Evolutionary conservation across 2,113 vertebrate genomes (phyloP), one percentile per base, ranked within the genome.

Genomic region (Silurus meridionalis): DNA sequence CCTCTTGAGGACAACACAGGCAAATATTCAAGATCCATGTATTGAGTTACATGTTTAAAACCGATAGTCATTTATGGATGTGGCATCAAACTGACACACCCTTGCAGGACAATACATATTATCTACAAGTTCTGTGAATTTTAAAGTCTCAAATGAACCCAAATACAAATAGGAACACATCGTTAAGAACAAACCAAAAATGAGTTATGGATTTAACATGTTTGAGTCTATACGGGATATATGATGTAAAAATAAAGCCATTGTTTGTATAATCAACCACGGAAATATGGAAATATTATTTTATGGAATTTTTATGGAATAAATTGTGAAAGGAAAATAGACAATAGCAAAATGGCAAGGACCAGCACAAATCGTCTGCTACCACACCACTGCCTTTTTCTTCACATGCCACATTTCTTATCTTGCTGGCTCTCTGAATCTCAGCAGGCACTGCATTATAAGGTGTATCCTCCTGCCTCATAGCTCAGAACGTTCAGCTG

Each of bases 401-500:
- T 50, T 58, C 37, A 81, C 58, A 50, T 23, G 4, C 28, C 69
- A 0, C 58, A n/a, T 52, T 15, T 58, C 67, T 74, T 55, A 14
- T 37, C 60, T 71, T 46, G 21, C 66, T 52, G 57, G 46, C 4
- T 75, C 46, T 46, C 57, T 23, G 48, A 53, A 84, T 63, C 72
- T 84, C 57, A 78, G 61, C 72, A 64, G 60, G 46, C 21, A 64
- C 71, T 84, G 57, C 71, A 77, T 79, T 64, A 67, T 15, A 50
- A 57, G 57, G 83, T 25, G 25, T 79, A 13, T 9, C 48, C 19
- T 80, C 84, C 50, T 5, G 11, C 19, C 21, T 63, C 84, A 48
- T 28, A 61, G 67, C 58, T 86, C 85, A 82, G 37, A 82, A 82
- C 25, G 13, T 58, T 52, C n/a, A 61, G 79, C 80, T 82, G 67